Evolutionary conservation across 2,888 invertebrate genomes (phyloP).

Genomic region (Trypoxylon attenuatum): DNA sequence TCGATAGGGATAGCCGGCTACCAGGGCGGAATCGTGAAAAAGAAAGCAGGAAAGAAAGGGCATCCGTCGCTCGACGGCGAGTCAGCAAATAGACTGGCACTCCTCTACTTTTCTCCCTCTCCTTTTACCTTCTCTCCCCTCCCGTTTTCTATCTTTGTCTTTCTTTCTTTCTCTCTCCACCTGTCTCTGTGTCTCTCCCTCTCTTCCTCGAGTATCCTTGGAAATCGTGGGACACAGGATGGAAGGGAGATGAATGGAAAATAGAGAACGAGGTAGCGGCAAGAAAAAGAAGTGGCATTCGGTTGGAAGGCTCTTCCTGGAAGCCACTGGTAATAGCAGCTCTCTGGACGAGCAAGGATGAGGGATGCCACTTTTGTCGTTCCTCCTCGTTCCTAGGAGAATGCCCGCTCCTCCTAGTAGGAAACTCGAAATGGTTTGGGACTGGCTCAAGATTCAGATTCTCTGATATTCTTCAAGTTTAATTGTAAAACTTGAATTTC

Average conservation of each 20-base stretch:
- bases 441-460: no score
- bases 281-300: constrained; percentile 35
- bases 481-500: no score
- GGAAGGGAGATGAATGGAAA: constrained; percentile 4
- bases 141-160: no score
- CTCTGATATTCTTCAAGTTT: no score
- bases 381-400: constrained; percentile 22
- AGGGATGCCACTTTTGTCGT: constrained; percentile 63
- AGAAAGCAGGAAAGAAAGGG: neutral
- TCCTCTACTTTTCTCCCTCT: neutral
- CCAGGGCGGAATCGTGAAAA: neutral
- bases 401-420: neutral
- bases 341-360: constrained; percentile 50
- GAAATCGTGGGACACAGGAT: no score
- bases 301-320: constrained; percentile 66
- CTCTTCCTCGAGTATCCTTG: no score
- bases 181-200: no score
- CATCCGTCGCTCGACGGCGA: neutral
- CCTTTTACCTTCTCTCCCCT: no score
- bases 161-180: no score
- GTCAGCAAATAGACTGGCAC: neutral
- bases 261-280: constrained; percentile 22
- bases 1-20: no score
- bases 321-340: constrained; percentile 66
- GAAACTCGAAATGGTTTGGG: no score